phyloP scores from a whole-genome alignment of 2,797 vertebrate genomes.

The Neostethus bicornis region DNA sequence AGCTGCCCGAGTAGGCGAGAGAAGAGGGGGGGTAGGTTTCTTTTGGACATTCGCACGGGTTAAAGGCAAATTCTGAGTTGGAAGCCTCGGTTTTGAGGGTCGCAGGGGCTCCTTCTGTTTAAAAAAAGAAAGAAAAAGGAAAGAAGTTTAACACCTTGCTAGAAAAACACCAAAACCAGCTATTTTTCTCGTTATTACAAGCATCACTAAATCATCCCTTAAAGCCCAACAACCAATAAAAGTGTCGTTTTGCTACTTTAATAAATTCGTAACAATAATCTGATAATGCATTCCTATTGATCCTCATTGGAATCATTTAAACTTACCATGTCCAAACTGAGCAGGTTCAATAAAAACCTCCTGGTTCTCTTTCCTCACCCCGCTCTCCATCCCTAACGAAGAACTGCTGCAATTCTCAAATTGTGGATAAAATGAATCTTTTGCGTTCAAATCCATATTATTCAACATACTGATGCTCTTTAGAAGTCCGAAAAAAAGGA shows the following conservation, averaged over 20 bases:
- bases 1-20: constrained; percentile 96
- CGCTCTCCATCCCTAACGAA: constrained; percentile 78
- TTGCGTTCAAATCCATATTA: constrained; percentile 91
- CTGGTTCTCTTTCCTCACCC: constrained; percentile 80
- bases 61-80: constrained; percentile 83
- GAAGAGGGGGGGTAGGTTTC: constrained; percentile 82
- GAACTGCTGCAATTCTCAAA: constrained; percentile 86
- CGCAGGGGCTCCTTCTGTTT: constrained; percentile 77
- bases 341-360: constrained; percentile 83
- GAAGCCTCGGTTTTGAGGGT: constrained; percentile 85
- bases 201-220: too few relatives aligned
- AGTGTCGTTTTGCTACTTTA: not conserved
- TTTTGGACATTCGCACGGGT: constrained; percentile 82
- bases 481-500: constrained; percentile 66
- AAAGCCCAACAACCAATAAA: constrained; percentile 6
- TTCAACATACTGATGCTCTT: constrained; percentile 86
- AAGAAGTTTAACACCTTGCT: constrained; percentile 66
- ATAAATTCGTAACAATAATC: constrained; percentile 8
- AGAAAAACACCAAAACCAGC: constrained; percentile 3
- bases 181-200: too few relatives aligned
- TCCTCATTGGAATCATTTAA: constrained; percentile 47
- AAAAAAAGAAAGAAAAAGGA: constrained; percentile 48
- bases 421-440: constrained; percentile 88
- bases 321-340: constrained; percentile 88
- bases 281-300: constrained; percentile 38